Evolutionary conservation across 2,888 invertebrate species (phyloP).

Genomic region (Lycocerus yunnanus): DNA sequence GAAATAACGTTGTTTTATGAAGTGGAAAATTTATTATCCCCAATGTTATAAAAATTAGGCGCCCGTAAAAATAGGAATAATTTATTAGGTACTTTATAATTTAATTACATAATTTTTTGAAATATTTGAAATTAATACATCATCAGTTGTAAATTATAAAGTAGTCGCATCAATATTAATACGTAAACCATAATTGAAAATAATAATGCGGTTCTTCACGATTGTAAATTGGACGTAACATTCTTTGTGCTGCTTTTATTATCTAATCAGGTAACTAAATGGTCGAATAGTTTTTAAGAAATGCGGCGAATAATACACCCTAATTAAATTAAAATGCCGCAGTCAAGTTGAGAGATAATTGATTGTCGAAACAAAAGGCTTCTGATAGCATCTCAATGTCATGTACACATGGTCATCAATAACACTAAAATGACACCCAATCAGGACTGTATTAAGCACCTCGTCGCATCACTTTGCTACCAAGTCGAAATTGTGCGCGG

Average conservation of each 20-base stretch:
- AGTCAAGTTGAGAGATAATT: slow-evolving; percentile 53
- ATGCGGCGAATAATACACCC: slow-evolving; percentile 47
- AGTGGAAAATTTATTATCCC: background rate
- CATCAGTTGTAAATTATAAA: background rate
- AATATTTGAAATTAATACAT: background rate
- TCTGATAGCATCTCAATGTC: slow-evolving; percentile 50
- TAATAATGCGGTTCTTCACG: background rate
- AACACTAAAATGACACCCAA: slow-evolving; percentile 51
- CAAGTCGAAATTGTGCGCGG: background rate
- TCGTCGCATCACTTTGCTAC: background rate
- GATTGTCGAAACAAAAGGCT: slow-evolving; percentile 56
- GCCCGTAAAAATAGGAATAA: background rate
- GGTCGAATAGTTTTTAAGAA: slow-evolving; percentile 44
- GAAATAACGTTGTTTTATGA: background rate
- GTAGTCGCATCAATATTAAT: background rate
- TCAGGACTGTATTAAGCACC: slow-evolving; percentile 38
- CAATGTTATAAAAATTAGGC: background rate
- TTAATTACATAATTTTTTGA: background rate
- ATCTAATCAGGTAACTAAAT: slow-evolving; percentile 44
- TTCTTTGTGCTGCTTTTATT: slow-evolving; percentile 16
- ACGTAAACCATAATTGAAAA: background rate
- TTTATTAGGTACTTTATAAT: background rate
- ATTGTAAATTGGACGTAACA: background rate
- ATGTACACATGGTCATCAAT: slow-evolving; percentile 49
- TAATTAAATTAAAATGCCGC: slow-evolving; percentile 56